Percentiles rank a stretch among this genome's conserved stretches.
Evolutionary conservation across 2,113 vertebrate species (phyloP).

Genomic region (Bagarius yarrelli): DNA sequence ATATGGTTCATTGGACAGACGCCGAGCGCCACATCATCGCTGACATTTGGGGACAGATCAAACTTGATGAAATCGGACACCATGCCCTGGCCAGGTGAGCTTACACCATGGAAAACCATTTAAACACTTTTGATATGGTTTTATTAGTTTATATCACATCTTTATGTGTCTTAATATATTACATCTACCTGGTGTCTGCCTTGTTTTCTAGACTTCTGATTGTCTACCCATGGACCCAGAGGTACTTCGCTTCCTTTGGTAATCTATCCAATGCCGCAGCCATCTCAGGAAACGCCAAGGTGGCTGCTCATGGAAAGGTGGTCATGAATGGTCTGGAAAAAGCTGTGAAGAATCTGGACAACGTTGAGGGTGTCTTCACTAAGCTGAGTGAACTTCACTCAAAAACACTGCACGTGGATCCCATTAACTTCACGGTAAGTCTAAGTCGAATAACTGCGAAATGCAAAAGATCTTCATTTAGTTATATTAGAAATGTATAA

Average conservation of each 20-base stretch:
- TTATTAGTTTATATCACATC: too few species aligned
- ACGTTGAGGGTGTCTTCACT: slow-evolving; percentile 37
- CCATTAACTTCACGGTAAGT: slow-evolving; percentile 59
- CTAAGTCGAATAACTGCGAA: not conserved
- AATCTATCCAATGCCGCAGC: slow-evolving; percentile 67
- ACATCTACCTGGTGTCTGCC: not conserved
- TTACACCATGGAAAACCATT: too few species aligned
- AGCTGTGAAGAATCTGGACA: slow-evolving; percentile 54
- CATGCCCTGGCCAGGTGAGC: slow-evolving; percentile 52
- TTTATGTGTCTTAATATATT: not conserved
- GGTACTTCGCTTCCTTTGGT: slow-evolving; percentile 76
- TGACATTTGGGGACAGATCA: slow-evolving; percentile 58
- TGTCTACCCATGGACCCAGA: slow-evolving; percentile 73
- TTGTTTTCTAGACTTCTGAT: slow-evolving; percentile 61
- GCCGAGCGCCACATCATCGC: slow-evolving; percentile 60
- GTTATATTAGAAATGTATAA: not conserved
- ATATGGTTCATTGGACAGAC: slow-evolving; percentile 68
- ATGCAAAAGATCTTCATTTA: not conserved
- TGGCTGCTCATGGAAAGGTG: slow-evolving; percentile 50
- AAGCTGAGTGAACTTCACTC: slow-evolving; percentile 58
- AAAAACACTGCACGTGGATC: slow-evolving; percentile 57
- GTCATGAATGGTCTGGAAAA: slow-evolving; percentile 49
- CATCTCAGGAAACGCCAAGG: slow-evolving; percentile 68
- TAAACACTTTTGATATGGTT: too few species aligned
- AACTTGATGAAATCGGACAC: slow-evolving; percentile 51